These are phyloP conservation scores for Mastomys coucha DNA, from an alignment of 2,113 vertebrate species.

Conservation along the genomic window DNA sequence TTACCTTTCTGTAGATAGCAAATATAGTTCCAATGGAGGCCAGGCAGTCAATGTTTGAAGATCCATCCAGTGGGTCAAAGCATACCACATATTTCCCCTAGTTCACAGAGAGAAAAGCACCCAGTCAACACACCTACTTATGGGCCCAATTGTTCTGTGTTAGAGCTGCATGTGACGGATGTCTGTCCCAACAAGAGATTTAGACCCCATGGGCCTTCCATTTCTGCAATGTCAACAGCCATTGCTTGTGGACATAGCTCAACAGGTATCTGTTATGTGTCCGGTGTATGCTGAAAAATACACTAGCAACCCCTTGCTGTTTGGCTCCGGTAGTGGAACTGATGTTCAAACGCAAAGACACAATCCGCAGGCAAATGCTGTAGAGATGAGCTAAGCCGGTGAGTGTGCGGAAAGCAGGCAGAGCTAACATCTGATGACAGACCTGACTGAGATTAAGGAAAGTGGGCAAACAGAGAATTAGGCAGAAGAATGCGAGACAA, in stretches of 20 bases:
- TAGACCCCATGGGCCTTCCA: not conserved
- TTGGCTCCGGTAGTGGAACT: not conserved
- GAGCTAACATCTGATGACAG: no score
- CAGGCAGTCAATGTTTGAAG: constrained; percentile 98
- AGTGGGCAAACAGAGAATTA: not conserved
- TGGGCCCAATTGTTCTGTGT: not conserved
- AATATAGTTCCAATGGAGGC: constrained; percentile 98
- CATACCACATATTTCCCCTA: constrained; percentile 98
- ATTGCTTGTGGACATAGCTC: not conserved
- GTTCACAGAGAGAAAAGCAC: constrained; percentile 37
- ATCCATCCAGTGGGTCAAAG: constrained; percentile 98
- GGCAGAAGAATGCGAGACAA: not conserved
- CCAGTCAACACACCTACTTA: not conserved
- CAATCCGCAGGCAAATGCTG: not conserved
- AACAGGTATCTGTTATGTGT: not conserved
- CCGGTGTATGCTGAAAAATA: not conserved
- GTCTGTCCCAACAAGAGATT: not conserved
- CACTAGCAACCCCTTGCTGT: no score
- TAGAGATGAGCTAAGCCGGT: not conserved
- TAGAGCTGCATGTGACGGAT: no score
- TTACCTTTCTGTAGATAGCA: constrained; percentile 96
- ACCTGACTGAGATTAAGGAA: not conserved
- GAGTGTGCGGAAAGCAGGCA: not conserved
- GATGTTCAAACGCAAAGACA: not conserved
- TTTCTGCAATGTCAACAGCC: rapidly evolving